Evolutionary conservation across 2,113 vertebrate species (phyloP).

Genomic region (Rutilus rutilus): DNA sequence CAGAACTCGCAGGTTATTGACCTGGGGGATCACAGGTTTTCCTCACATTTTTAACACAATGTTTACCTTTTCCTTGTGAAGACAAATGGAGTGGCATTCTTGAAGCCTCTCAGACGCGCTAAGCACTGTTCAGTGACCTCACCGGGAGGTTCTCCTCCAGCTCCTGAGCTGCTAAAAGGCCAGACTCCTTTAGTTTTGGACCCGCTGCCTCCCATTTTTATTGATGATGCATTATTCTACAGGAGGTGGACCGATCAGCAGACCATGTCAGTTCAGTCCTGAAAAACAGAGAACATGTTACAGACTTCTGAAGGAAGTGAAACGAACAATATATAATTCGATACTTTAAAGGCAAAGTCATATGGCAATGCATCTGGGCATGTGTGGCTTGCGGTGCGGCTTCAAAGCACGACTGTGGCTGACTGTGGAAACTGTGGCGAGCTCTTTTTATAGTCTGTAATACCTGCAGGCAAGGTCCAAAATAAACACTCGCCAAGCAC

Average conservation of each 20-base stretch:
- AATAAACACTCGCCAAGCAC: not conserved
- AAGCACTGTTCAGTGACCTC: conserved; percentile 83
- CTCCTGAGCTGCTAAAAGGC: conserved; percentile 83
- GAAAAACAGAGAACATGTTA: conserved; percentile 14
- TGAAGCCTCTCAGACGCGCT: conserved; percentile 78
- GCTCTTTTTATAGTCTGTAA: conserved; percentile 30
- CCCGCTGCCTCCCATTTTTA: conserved; percentile 90
- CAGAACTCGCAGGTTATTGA: not conserved
- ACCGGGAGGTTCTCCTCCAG: conserved; percentile 70
- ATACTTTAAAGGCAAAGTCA: conserved; percentile 11
- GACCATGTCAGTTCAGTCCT: conserved; percentile 42
- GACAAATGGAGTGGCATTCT: conserved; percentile 85
- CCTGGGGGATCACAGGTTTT: not conserved
- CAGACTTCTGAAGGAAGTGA: not conserved
- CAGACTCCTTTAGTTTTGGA: conserved; percentile 89
- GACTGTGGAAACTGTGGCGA: conserved; percentile 30
- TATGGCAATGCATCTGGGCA: not conserved
- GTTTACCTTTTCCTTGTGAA: conserved; percentile 90
- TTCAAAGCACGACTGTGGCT: conserved; percentile 40
- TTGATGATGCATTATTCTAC: conserved; percentile 70
- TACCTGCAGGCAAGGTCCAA: not conserved
- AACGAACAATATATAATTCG: too few species aligned
- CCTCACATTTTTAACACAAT: not conserved
- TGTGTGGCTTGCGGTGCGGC: conserved; percentile 40
- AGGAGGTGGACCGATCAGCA: conserved; percentile 11